A percentile compares a stretch with the other conserved stretches of the same genome.
Conservation (phyloP, 2,797 vertebrate species). For the Myripristis murdjan region DNA sequence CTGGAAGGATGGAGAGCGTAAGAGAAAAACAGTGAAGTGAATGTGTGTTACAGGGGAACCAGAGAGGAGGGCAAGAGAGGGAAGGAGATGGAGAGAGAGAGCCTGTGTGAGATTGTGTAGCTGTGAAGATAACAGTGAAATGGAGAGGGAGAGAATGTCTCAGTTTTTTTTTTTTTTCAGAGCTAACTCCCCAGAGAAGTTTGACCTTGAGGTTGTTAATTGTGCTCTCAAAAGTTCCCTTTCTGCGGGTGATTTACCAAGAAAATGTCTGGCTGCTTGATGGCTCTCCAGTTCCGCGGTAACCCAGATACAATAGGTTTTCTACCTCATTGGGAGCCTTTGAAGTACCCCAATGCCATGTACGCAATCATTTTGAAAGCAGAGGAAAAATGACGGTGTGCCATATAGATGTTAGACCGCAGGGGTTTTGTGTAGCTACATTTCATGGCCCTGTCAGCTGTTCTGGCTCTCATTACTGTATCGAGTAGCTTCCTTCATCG, state of each 20-base stretch:
- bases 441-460: conserved; percentile 62
- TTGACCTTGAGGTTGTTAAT: conserved; percentile 81
- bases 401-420: conserved; percentile 47
- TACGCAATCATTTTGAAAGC: conserved; percentile 60
- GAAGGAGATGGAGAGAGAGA: conserved; percentile 30
- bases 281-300: conserved; percentile 66
- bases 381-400: conserved; percentile 59
- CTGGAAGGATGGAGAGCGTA: conserved; percentile 5
- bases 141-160: conserved; percentile 45
- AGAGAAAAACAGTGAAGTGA: conserved; percentile 7
- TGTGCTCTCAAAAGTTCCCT: conserved; percentile 72
- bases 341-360: conserved; percentile 38
- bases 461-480: conserved; percentile 57
- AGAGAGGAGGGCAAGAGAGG: conserved; percentile 13
- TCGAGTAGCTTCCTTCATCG: conserved; percentile 48
- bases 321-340: conserved; percentile 54
- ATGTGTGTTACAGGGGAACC: not conserved
- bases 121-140: conserved; percentile 39
- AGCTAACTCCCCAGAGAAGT: conserved; percentile 63
- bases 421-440: conserved; percentile 57
- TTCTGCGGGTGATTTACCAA: conserved; percentile 72
- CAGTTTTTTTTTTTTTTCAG: conserved; percentile 48
- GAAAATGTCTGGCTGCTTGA: conserved; percentile 68
- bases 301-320: conserved; percentile 70
- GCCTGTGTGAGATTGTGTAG: conserved; percentile 23